Conservation (phyloP, 1,140 invertebrate genomes). For the Stegodyphus dumicola region DNA sequence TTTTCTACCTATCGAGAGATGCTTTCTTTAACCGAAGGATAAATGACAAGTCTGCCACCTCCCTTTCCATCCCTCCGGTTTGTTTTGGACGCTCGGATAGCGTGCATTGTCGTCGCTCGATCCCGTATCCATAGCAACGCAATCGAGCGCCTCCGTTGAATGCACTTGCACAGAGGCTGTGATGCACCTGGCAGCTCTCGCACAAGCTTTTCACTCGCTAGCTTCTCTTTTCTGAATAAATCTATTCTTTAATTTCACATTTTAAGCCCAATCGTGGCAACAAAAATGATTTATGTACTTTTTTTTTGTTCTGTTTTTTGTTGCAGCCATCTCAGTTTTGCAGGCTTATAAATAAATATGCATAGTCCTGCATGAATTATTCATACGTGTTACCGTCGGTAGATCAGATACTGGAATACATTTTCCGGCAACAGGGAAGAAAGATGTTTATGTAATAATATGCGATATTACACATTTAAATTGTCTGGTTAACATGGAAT, state of each 20-base stretch:
- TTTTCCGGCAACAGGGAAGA: too few species aligned
- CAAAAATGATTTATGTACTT: too few species aligned
- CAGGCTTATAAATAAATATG: too few species aligned
- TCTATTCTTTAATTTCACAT: neutral
- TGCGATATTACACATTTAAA: too few species aligned
- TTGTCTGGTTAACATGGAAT: too few species aligned
- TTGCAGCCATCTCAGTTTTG: too few species aligned
- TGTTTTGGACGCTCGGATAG: slow-evolving; percentile 41
- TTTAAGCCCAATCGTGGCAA: neutral
- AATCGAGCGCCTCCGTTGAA: slow-evolving; percentile 42
- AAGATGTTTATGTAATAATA: too few species aligned
- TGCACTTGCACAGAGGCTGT: neutral
- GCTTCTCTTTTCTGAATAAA: neutral
- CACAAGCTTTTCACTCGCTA: neutral
- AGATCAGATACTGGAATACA: too few species aligned
- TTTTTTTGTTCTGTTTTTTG: too few species aligned
- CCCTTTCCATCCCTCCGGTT: slow-evolving; percentile 26
- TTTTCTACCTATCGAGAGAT: slow-evolving; percentile 9
- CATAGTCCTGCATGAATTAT: too few species aligned
- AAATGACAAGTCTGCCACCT: slow-evolving; percentile 41
- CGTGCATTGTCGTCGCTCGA: slow-evolving; percentile 49
- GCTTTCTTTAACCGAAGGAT: slow-evolving; percentile 9
- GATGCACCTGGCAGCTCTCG: slow-evolving; percentile 27
- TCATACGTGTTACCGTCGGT: too few species aligned
- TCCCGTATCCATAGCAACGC: slow-evolving; percentile 38